Percentiles rank a stretch among this genome's conserved stretches.
phyloP scores from a whole-genome alignment of 2,888 invertebrate species.

The Listrodromus nycthemerus region DNA sequence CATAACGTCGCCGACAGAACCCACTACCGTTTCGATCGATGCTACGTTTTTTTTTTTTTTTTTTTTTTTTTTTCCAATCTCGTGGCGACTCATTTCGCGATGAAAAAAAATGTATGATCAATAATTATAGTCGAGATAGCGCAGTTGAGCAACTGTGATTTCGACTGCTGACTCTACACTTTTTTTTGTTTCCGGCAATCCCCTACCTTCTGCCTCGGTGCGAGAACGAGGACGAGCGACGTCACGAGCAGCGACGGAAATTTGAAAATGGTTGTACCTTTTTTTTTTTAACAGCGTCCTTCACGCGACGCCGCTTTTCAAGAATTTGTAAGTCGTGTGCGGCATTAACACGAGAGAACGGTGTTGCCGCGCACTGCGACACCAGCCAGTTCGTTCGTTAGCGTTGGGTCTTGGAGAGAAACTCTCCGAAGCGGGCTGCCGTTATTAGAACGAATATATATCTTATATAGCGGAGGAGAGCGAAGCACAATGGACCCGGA shows the following conservation, averaged over 20 bases:
- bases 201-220: background rate
- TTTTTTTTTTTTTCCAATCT: slow-evolving; percentile 69
- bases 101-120: slow-evolving; percentile 74
- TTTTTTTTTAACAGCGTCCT: slow-evolving; percentile 50
- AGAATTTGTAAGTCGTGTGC: slow-evolving; percentile 62
- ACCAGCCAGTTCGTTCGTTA: slow-evolving; percentile 41
- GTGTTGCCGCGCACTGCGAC: slow-evolving; percentile 41
- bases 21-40: slow-evolving; percentile 75
- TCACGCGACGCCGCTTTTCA: slow-evolving; percentile 62
- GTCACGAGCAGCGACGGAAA: slow-evolving; percentile 22
- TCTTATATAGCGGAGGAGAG: slow-evolving; percentile 21
- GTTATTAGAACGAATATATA: slow-evolving; percentile 59
- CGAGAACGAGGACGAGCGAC: background rate
- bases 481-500: no score
- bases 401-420: slow-evolving; percentile 49
- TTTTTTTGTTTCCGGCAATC: slow-evolving; percentile 8
- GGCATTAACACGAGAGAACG: slow-evolving; percentile 53
- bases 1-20: slow-evolving; percentile 25
- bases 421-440: slow-evolving; percentile 53
- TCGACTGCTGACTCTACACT: background rate
- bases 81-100: slow-evolving; percentile 73
- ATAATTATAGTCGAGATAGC: slow-evolving; percentile 74
- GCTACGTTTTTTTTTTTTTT: slow-evolving; percentile 41
- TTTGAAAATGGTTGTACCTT: slow-evolving; percentile 30
- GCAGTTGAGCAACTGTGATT: background rate